These are phyloP conservation scores for Lithophane leautieri DNA, from an alignment of 2,888 invertebrate genomes.

Conservation along the genomic window DNA sequence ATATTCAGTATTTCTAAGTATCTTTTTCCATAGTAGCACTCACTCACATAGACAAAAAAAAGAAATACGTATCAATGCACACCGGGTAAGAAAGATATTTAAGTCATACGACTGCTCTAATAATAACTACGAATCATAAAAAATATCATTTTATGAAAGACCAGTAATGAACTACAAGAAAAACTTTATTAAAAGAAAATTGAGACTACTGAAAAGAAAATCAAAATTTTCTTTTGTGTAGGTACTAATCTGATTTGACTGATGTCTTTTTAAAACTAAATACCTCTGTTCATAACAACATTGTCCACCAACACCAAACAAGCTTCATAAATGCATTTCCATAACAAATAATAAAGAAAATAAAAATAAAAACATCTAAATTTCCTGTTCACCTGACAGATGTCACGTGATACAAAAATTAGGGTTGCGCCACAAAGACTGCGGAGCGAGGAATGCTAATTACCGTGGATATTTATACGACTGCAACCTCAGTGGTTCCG, in stretches of 20 bases:
- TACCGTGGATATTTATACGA: constrained; percentile 84
- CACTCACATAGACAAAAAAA: not conserved
- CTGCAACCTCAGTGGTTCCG: constrained; percentile 80
- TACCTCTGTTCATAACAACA: not conserved
- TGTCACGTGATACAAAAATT: constrained; percentile 81
- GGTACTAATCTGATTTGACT: no score
- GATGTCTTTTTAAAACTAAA: not conserved
- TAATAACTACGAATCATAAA: not conserved
- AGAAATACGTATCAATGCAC: not conserved
- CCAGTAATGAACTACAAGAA: not conserved
- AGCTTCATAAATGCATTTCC: constrained; percentile 19
- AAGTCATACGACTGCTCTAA: not conserved
- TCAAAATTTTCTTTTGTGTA: no score
- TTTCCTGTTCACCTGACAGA: constrained; percentile 64
- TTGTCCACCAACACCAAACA: not conserved
- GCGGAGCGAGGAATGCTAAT: constrained; percentile 81
- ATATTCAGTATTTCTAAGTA: not conserved
- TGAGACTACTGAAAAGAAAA: no score
- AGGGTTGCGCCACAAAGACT: constrained; percentile 72
- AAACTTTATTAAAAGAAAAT: not conserved
- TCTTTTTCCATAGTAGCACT: not conserved
- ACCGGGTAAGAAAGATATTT: not conserved
- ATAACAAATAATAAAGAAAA: constrained; percentile 1
- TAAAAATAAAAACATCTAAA: constrained; percentile 35
- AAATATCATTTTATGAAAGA: not conserved